Percentiles rank a stretch among this genome's conserved stretches.
Evolutionary conservation across 2,888 invertebrate species (phyloP).

Genomic region (Erebia aethiops): DNA sequence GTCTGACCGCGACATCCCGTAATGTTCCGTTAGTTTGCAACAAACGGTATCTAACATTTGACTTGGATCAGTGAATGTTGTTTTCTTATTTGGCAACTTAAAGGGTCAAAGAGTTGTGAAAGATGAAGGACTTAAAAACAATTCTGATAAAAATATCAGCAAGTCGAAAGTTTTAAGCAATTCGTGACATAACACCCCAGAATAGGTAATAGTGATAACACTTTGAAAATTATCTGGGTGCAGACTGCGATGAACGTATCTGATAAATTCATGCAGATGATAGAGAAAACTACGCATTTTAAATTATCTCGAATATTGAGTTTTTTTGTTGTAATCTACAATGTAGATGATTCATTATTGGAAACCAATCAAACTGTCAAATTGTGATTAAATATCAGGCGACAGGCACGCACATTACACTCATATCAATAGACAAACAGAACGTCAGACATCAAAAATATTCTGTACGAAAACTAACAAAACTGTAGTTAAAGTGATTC

Average conservation of each 20-base stretch:
- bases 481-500: too few species aligned
- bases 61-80: constrained; percentile 13
- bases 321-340: neutral
- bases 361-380: neutral
- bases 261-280: neutral
- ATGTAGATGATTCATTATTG: neutral
- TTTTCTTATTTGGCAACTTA: constrained; percentile 21
- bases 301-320: neutral
- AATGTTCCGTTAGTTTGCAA: constrained; percentile 38
- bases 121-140: neutral
- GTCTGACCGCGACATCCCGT: constrained; percentile 46
- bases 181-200: neutral
- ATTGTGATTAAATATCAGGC: neutral
- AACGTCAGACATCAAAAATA: too few species aligned
- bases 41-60: constrained; percentile 25
- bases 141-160: neutral
- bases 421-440: too few species aligned
- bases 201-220: neutral
- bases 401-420: too few species aligned
- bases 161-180: neutral
- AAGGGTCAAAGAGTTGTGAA: neutral
- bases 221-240: neutral
- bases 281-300: neutral
- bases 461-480: too few species aligned
- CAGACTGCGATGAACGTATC: neutral